Percentiles rank a stretch among this genome's conserved stretches.
Conservation (phyloP, 2,888 invertebrate genomes). For the Drosophila kokeensis region DNA sequence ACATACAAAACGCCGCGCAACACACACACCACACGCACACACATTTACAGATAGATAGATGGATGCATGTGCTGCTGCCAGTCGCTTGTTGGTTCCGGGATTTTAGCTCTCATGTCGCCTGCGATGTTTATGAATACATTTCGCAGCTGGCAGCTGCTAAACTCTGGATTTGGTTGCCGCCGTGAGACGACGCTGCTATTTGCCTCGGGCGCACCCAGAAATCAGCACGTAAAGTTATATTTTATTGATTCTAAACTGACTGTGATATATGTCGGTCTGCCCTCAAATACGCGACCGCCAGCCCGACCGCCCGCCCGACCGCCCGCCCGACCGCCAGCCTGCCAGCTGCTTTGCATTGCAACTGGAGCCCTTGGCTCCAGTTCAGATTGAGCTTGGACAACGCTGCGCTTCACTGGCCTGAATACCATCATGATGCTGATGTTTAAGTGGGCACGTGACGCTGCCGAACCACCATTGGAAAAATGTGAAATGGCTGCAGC, state of each 20-base stretch:
- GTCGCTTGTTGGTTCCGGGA: slow-evolving; percentile 70
- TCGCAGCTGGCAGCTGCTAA: slow-evolving; percentile 49
- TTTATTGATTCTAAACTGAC: slow-evolving; percentile 78
- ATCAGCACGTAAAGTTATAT: slow-evolving; percentile 78
- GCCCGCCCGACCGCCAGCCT: too few relatives aligned
- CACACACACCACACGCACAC: slow-evolving; percentile 11
- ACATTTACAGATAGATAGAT: slow-evolving; percentile 41
- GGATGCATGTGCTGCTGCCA: slow-evolving; percentile 71
- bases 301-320: not conserved
- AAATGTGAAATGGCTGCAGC: slow-evolving; percentile 33
- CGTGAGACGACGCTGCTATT: slow-evolving; percentile 48
- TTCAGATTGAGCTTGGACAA: slow-evolving; percentile 17
- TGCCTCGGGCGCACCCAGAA: slow-evolving; percentile 57
- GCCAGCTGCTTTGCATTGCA: slow-evolving; percentile 35
- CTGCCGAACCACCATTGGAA: slow-evolving; percentile 24
- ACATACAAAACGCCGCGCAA: slow-evolving; percentile 63
- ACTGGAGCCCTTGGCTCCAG: slow-evolving; percentile 9
- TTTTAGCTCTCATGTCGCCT: slow-evolving; percentile 66
- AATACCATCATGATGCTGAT: slow-evolving; percentile 72
- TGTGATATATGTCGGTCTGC: slow-evolving; percentile 61
- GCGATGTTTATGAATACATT: slow-evolving; percentile 77
- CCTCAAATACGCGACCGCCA: not conserved
- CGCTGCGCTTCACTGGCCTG: slow-evolving; percentile 65
- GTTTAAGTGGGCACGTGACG: slow-evolving; percentile 77
- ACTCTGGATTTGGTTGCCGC: slow-evolving; percentile 41